A percentile compares a stretch with the other conserved stretches of the same genome.
Conservation (phyloP, 1,140 invertebrate species). For the Adoxophyes honmai region DNA sequence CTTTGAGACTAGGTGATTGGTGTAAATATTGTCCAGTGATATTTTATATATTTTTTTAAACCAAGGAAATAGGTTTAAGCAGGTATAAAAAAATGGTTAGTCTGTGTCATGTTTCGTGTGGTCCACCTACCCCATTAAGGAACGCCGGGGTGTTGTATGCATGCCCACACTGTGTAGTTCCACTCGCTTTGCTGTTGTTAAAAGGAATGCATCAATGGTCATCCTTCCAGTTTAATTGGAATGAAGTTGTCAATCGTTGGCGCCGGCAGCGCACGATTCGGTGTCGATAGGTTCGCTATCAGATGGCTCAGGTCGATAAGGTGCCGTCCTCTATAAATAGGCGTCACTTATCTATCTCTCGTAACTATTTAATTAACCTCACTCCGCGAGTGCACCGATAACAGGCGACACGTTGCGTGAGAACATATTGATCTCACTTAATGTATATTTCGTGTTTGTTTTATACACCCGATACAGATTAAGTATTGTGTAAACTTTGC, state of each 20-base stretch:
- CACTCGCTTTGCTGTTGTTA: background rate
- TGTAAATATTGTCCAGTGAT: too few species aligned
- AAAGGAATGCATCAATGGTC: background rate
- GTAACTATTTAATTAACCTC: slow-evolving; percentile 70
- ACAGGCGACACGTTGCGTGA: slow-evolving; percentile 54
- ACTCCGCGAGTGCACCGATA: slow-evolving; percentile 57
- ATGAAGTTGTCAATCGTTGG: slow-evolving; percentile 8
- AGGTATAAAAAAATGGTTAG: too few species aligned
- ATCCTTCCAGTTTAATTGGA: slow-evolving; percentile 10
- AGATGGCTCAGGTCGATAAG: slow-evolving; percentile 59
- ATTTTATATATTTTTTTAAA: too few species aligned
- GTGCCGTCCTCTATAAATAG: slow-evolving; percentile 58
- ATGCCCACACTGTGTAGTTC: too few species aligned
- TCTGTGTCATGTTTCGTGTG: too few species aligned
- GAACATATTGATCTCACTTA: slow-evolving; percentile 52
- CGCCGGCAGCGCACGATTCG: slow-evolving; percentile 33
- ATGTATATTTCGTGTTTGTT: slow-evolving; percentile 26
- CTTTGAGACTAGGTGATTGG: too few species aligned
- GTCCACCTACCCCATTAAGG: too few species aligned
- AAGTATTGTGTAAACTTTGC: too few species aligned
- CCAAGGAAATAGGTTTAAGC: too few species aligned
- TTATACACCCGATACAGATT: background rate
- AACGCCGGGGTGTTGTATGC: too few species aligned
- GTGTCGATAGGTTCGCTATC: slow-evolving; percentile 49
- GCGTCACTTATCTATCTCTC: slow-evolving; percentile 54